These are phyloP conservation scores for Dexiosoma caninum DNA, from an alignment of 2,888 invertebrate genomes.

Conservation along the genomic window DNA sequence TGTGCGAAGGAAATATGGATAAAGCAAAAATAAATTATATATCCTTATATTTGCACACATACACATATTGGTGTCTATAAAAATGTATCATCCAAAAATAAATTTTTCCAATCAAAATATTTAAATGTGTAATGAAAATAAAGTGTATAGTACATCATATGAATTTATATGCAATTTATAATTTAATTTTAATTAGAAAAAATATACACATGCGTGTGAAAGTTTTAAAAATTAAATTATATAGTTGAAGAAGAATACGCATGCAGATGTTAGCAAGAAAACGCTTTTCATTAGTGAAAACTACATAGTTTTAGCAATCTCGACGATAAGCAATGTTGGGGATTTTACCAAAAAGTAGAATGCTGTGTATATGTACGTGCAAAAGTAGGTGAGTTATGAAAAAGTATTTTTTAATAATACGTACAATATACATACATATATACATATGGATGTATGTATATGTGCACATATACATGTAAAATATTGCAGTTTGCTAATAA, in stretches of 20 bases:
- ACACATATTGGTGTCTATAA: background rate
- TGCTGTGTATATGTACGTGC: background rate
- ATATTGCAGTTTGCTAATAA: too few species aligned
- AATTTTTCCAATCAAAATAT: background rate
- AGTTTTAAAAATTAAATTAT: constrained; percentile 41
- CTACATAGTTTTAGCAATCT: constrained; percentile 26
- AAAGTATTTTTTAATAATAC: background rate
- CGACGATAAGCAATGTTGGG: constrained; percentile 27
- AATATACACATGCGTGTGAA: background rate
- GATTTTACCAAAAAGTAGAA: constrained; percentile 39
- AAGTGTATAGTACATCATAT: background rate
- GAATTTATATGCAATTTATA: background rate
- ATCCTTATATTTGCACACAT: constrained; percentile 2
- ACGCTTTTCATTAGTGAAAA: constrained; percentile 18
- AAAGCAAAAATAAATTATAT: constrained; percentile 38
- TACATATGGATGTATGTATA: background rate
- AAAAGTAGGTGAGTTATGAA: constrained; percentile 19
- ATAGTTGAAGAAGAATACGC: constrained; percentile 29
- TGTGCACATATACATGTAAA: too few species aligned
- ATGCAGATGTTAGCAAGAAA: background rate
- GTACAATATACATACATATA: background rate
- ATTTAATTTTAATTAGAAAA: background rate
- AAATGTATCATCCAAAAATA: constrained; percentile 16
- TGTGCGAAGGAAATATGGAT: constrained; percentile 51
- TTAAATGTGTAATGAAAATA: constrained; percentile 1